Evolutionary conservation across 2,888 invertebrate genomes (phyloP).

Genomic region (Cyrtodaria siliqua): DNA sequence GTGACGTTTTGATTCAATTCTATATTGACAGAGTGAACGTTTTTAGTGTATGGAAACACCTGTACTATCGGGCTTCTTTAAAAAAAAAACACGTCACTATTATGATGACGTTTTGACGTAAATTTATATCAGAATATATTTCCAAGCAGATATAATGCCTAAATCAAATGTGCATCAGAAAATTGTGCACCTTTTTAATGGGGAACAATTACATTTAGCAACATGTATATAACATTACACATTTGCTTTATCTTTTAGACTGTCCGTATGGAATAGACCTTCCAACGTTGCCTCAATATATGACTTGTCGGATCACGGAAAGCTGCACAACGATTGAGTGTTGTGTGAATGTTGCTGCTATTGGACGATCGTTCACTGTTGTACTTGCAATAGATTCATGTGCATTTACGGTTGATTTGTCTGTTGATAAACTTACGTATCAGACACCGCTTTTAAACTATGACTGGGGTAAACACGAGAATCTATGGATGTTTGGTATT

Average conservation of each 20-base stretch:
- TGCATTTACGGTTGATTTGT: slow-evolving; percentile 50
- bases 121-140: too few species aligned
- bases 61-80: too few species aligned
- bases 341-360: slow-evolving; percentile 36
- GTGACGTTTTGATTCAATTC: too few species aligned
- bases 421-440: slow-evolving; percentile 57
- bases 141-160: too few species aligned
- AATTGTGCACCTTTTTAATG: too few species aligned
- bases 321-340: slow-evolving; percentile 64
- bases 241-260: slow-evolving; percentile 11
- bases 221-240: too few species aligned
- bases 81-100: too few species aligned
- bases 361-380: slow-evolving; percentile 16
- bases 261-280: slow-evolving; percentile 32
- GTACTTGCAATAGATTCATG: slow-evolving; percentile 54
- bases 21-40: too few species aligned
- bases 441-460: slow-evolving; percentile 50
- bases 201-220: too few species aligned
- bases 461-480: slow-evolving; percentile 29
- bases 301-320: slow-evolving; percentile 48
- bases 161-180: too few species aligned
- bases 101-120: too few species aligned
- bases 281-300: slow-evolving; percentile 42
- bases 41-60: too few species aligned
- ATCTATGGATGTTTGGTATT: slow-evolving; percentile 48